Evolutionary conservation across 1,140 invertebrate genomes (phyloP).

Genomic region (Spodoptera litura): DNA sequence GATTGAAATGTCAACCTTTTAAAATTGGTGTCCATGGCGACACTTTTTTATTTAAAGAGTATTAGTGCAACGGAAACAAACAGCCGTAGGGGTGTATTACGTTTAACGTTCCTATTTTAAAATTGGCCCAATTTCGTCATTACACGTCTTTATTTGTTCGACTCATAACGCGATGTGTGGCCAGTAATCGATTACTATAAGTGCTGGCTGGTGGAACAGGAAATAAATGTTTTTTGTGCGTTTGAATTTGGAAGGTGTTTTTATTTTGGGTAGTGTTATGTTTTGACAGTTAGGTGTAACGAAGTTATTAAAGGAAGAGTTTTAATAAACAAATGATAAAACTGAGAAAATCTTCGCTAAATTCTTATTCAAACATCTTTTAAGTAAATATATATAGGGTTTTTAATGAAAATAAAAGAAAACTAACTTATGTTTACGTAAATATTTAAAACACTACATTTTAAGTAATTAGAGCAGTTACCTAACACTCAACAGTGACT

Average conservation of each 20-base stretch:
- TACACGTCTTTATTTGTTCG: constrained; percentile 42
- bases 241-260: constrained; percentile 37
- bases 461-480: too few relatives aligned
- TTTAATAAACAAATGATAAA: not conserved
- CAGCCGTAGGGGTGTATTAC: constrained; percentile 24
- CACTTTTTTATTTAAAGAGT: not conserved
- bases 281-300: not conserved
- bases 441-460: too few relatives aligned
- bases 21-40: constrained; percentile 10
- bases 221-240: constrained; percentile 38
- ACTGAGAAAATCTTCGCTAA: not conserved
- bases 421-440: too few relatives aligned
- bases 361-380: too few relatives aligned
- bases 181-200: constrained; percentile 47
- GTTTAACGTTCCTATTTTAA: constrained; percentile 28
- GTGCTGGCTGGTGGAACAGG: constrained; percentile 43
- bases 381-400: too few relatives aligned
- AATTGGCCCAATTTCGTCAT: constrained; percentile 45
- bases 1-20: constrained; percentile 1
- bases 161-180: constrained; percentile 43
- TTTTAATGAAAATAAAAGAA: too few relatives aligned
- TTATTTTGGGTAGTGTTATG: constrained; percentile 12
- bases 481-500: not conserved
- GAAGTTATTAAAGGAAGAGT: not conserved
- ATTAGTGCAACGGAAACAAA: constrained; percentile 8